These are phyloP conservation scores for Diadumene lineata DNA, from an alignment of 92 coral and sea anemone species.

Conservation along the genomic window DNA sequence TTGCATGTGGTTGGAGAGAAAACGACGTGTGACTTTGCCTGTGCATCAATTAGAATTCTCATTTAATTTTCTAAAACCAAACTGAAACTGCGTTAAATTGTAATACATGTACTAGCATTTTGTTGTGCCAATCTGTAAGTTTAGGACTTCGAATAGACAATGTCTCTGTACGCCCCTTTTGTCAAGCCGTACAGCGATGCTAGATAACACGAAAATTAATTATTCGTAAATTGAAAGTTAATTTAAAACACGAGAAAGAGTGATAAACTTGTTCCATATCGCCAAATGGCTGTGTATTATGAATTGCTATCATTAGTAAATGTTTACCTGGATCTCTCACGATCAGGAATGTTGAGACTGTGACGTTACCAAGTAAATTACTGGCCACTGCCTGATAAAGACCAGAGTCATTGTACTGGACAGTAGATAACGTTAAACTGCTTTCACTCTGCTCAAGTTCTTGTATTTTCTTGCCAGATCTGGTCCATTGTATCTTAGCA, in stretches of 20 bases:
- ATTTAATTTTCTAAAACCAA: no score
- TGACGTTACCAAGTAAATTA: background rate
- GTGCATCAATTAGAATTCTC: no score
- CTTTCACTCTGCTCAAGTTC: background rate
- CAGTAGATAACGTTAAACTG: background rate
- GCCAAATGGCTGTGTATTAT: background rate
- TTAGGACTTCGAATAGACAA: no score
- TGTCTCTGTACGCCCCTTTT: no score
- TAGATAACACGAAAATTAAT: no score
- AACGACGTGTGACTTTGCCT: no score
- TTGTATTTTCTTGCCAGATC: background rate
- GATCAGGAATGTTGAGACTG: background rate
- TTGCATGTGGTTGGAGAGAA: no score
- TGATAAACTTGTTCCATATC: background rate
- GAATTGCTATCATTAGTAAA: background rate
- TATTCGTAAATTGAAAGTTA: no score
- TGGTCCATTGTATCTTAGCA: background rate
- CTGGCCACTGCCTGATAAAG: slow-evolving; percentile 3
- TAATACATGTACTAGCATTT: no score
- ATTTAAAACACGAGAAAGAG: background rate
- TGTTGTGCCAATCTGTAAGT: no score
- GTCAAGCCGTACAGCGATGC: no score
- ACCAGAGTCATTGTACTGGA: slow-evolving; percentile 14
- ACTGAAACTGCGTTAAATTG: no score
- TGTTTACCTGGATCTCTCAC: slow-evolving; percentile 9